Percentiles rank a stretch among this genome's conserved stretches.
Conservation (phyloP, 2,113 vertebrate genomes). For the Tachysurus fulvidraco region DNA sequence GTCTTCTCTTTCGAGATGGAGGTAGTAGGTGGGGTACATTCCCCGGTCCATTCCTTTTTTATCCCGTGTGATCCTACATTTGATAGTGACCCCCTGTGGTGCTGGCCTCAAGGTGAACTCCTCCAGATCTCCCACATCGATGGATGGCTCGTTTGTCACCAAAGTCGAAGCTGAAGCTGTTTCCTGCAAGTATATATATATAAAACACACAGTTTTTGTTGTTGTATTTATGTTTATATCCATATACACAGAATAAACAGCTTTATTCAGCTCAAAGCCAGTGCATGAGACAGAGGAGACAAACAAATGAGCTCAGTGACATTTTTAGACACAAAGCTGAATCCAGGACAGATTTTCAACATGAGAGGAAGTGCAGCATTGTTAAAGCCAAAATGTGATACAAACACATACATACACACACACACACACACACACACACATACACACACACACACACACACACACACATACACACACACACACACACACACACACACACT, state of each 20-base stretch:
- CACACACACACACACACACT: neutral
- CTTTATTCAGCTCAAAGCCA: no score
- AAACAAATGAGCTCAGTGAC: neutral
- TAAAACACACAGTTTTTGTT: neutral
- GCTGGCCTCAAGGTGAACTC: slow-evolving; percentile 92
- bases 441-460: no score
- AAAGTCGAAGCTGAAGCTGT: slow-evolving; percentile 90
- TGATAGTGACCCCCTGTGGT: slow-evolving; percentile 90
- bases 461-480: neutral
- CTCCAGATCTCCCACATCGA: slow-evolving; percentile 92
- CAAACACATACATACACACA: no score
- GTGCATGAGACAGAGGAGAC: neutral
- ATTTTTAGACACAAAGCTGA: slow-evolving; percentile 24
- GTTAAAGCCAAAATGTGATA: no score
- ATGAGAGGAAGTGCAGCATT: slow-evolving; percentile 6
- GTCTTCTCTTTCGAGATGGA: slow-evolving; percentile 96
- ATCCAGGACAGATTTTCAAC: slow-evolving; percentile 26
- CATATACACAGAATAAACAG: neutral
- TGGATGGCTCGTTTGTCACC: slow-evolving; percentile 78
- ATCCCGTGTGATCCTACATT: slow-evolving; percentile 96
- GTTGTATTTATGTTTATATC: neutral
- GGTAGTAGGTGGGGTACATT: slow-evolving; percentile 99
- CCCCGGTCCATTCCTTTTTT: slow-evolving; percentile 99
- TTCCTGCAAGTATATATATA: slow-evolving; percentile 74
- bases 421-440: no score